Conservation (phyloP, 1,140 invertebrate species). For the Drosophila kepulauana region DNA sequence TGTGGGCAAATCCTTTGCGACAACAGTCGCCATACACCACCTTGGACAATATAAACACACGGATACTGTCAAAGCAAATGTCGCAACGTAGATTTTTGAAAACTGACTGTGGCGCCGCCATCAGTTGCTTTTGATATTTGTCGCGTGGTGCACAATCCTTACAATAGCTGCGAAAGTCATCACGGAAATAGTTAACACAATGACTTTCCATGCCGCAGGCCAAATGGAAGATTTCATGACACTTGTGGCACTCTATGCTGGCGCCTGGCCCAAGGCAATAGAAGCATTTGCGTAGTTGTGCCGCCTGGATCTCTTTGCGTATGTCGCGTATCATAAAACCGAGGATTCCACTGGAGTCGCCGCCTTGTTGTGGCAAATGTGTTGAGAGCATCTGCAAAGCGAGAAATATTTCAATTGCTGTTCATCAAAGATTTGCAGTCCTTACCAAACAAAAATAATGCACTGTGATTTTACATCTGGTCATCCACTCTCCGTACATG, state of each 20-base stretch:
- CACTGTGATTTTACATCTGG: constrained; percentile 45
- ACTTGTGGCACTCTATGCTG: constrained; percentile 54
- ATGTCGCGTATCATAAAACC: constrained; percentile 73
- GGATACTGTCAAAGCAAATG: constrained; percentile 55
- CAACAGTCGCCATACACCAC: constrained; percentile 66
- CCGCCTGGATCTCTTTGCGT: constrained; percentile 45
- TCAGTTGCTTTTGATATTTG: constrained; percentile 33
- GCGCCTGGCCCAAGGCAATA: constrained; percentile 55
- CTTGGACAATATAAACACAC: constrained; percentile 1
- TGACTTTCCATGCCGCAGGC: constrained; percentile 39
- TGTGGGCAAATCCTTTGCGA: constrained; percentile 64
- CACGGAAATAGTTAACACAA: constrained; percentile 46
- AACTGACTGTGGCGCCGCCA: constrained; percentile 24
- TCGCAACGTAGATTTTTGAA: constrained; percentile 24
- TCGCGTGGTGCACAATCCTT: constrained; percentile 47
- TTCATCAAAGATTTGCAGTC: not conserved
- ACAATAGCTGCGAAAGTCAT: constrained; percentile 56
- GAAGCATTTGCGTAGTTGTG: constrained; percentile 38
- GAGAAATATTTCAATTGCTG: not conserved
- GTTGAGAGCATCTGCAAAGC: constrained; percentile 62
- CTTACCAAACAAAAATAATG: constrained; percentile 78
- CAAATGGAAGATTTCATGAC: constrained; percentile 56
- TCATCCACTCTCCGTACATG: constrained; percentile 70
- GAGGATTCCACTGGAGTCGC: constrained; percentile 63
- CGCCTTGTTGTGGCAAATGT: constrained; percentile 62